phyloP scores from a whole-genome alignment of 2,888 invertebrate genomes.

The Nineta flava region DNA sequence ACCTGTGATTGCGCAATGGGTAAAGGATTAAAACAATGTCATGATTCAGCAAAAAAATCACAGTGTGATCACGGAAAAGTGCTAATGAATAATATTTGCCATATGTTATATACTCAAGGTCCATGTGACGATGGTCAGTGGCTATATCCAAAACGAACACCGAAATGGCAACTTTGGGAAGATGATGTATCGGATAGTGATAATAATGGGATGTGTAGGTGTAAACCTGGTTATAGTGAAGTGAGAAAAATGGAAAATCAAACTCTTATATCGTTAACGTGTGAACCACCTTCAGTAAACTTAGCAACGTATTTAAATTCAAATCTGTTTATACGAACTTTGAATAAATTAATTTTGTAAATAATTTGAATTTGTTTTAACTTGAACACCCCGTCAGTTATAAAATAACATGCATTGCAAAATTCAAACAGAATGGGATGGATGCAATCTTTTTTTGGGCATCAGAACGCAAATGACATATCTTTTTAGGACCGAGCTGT shows the following conservation, averaged over 20 bases:
- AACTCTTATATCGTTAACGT: constrained; percentile 25
- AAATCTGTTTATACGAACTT: constrained; percentile 16
- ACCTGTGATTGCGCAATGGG: constrained; percentile 49
- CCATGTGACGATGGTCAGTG: constrained; percentile 59
- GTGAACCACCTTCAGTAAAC: constrained; percentile 44
- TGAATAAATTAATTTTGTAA: neutral
- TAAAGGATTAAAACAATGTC: constrained; percentile 21
- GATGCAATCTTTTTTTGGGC: no score
- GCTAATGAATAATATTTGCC: constrained; percentile 50
- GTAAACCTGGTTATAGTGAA: constrained; percentile 46
- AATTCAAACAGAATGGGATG: no score
- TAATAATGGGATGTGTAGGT: constrained; percentile 31
- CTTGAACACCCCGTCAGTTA: no score
- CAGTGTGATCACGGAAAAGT: constrained; percentile 36
- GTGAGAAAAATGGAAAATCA: constrained; percentile 23
- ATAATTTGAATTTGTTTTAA: no score
- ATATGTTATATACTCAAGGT: constrained; percentile 59
- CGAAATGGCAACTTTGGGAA: constrained; percentile 20
- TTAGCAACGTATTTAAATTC: constrained; percentile 48
- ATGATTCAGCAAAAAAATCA: constrained; percentile 7
- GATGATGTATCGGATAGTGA: constrained; percentile 15
- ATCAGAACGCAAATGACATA: no score
- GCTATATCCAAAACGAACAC: constrained; percentile 39
- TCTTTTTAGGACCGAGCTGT: no score
- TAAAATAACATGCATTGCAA: no score